Percentiles rank a stretch among this genome's conserved stretches.
phyloP scores from a whole-genome alignment of 2,797 vertebrate species.

The Rallus crepitans region DNA sequence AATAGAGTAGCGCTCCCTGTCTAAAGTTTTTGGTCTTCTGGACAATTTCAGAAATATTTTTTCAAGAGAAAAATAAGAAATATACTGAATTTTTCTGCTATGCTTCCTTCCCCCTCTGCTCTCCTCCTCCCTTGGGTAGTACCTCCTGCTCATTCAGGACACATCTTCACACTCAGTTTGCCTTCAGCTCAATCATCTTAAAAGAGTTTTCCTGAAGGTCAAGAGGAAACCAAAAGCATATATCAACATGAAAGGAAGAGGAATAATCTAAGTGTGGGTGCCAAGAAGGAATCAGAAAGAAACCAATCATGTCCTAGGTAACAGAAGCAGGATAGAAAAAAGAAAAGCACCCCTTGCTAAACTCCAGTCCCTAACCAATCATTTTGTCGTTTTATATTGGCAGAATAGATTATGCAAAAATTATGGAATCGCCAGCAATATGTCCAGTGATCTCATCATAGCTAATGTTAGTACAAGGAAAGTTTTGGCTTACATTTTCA shows the following conservation, averaged over 20 bases:
- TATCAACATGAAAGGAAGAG: constrained; percentile 23
- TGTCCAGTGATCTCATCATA: neutral
- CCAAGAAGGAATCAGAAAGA: constrained; percentile 38
- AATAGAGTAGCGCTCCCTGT: neutral
- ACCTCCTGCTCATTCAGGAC: neutral
- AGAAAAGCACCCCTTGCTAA: neutral
- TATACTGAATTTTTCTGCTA: neutral
- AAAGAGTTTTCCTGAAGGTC: constrained; percentile 48
- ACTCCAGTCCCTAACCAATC: neutral
- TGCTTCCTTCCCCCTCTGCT: neutral
- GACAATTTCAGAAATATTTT: neutral
- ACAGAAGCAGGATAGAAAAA: neutral
- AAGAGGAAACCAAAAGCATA: constrained; percentile 41
- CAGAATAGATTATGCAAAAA: neutral
- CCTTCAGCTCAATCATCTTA: constrained; percentile 15
- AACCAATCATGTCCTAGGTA: neutral
- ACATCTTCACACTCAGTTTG: neutral
- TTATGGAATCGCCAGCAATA: neutral
- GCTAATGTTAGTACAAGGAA: neutral
- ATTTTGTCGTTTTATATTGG: neutral
- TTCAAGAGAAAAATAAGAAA: neutral
- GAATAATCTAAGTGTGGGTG: neutral
- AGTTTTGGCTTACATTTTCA: neutral
- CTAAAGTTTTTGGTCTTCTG: neutral
- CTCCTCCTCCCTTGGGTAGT: neutral